Base-by-base conservation (phyloP, 2,888 invertebrate genomes). In the Zelleria hepariella region DNA sequence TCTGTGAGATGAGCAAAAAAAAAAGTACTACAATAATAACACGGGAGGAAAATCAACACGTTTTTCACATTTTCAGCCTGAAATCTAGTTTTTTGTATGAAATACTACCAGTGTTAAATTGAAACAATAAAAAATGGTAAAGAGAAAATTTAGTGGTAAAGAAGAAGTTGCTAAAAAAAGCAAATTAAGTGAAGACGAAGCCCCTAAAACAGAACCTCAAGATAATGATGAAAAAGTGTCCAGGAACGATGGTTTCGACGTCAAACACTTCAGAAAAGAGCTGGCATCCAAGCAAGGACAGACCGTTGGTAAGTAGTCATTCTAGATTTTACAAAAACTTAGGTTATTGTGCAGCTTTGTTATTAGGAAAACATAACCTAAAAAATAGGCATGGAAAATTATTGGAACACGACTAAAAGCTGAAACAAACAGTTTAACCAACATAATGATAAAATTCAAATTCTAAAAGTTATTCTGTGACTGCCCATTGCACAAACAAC, bases 241-340 rank as follows among this genome's bases (percentile, higher is more conserved):
- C 60, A n/a, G 69, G 27, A 64, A 72, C 63, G 83, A 75, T 63
- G 61, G 68, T 65, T 92, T 92, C 68, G 91, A 91, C 72, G 82
- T 91, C 61, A 88, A 91, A 75, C 86, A 91, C 62, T 92, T 93
- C 62, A 86, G 92, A 0, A 90, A 87, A 66, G 91, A 91, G 63
- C 69, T 93, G 59, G 72, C 82, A 0, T 80, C 82, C 5, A 86
- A 83, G 58, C 83, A 82, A 54, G 89, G 90, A 15, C 92, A 91
- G 67, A 86, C 90, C 61, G 86, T 88, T 74, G 91, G 92, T 92
- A 75, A 74, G 76, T 68, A 58, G 8, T 20, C 18, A 20, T 10
- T 51, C 21, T 51, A 51, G 21, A 51, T 42, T 10, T 42, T 10
- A 6, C 32, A 5, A 42, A 2, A 15, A 15, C n/a, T 15, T 26